Base-by-base conservation (phyloP, 1,140 invertebrate genomes). In the Octopus sinensis region DNA sequence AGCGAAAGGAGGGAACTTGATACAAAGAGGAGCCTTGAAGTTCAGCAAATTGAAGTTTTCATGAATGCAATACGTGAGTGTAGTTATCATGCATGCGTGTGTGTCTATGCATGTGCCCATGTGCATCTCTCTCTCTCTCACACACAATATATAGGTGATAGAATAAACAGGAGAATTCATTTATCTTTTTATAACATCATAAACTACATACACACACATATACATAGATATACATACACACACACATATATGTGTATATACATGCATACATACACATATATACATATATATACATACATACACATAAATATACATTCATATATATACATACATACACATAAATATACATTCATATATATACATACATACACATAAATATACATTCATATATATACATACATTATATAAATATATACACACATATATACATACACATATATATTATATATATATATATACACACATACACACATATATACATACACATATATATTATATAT, bases 261-360 rank as follows among this genome's bases (percentile, higher is more conserved):
- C 53, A 52, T 62, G 9, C 23, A 79, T 62, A 79, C 78, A 43
- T 52, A 62, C 17, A 62, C 17, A 62, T 62, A 62, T 0, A 62
- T 62, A 62, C 56, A 62, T 62, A 62, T 62, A 62, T 17, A 62
- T 62, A 62, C 56, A 62, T 1, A 62, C 56, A 62, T 1, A 62
- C 17, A 62, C 6, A 62, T 62, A 62, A 6, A 62, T 62, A 62
- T 62, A 62, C 17, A 62, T 62, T 9, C 17, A 62, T 52, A 79
- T 23, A 79, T 30, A 52, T 62, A 43, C 23, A 79, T 62, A 79
- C 78, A 62, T 62, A 62, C n/a, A n/a, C n/a, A 43, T 52, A 79
- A 13, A 54, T 62, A 79, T 3, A 52, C 51, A 79, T 23, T 2
- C 51, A 79, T 62, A 54, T 23, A 43, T 1, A 79, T 23, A 79